Percentiles rank a stretch among this genome's conserved stretches.
Evolutionary conservation across 2,888 invertebrate species (phyloP).

Genomic region (Pilophorus perplexus): DNA sequence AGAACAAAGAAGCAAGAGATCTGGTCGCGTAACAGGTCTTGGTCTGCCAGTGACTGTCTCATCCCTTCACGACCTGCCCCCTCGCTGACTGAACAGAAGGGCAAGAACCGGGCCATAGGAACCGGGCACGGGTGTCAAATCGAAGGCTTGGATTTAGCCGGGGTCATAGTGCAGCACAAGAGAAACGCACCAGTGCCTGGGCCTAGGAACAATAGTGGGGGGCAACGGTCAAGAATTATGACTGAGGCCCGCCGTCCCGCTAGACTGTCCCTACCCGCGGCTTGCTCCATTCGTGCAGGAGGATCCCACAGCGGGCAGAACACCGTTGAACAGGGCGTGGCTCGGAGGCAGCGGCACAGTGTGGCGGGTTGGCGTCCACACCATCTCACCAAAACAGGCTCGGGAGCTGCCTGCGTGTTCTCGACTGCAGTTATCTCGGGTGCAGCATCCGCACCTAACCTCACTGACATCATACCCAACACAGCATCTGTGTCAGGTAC

Average conservation of each 20-base stretch:
- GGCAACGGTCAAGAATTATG: neutral
- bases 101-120: conserved; percentile 47
- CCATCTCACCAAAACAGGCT: conserved; percentile 53
- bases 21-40: conserved; percentile 32
- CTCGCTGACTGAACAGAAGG: conserved; percentile 23
- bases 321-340: conserved; percentile 9
- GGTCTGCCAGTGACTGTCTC: conserved; percentile 32
- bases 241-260: conserved; percentile 20
- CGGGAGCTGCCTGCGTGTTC: conserved; percentile 81
- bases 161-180: conserved; percentile 34
- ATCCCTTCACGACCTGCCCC: conserved; percentile 5
- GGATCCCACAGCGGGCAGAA: conserved; percentile 13
- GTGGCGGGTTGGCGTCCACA: conserved; percentile 66
- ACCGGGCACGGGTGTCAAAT: conserved; percentile 31
- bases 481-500: conserved; percentile 69
- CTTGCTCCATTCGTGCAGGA: conserved; percentile 30
- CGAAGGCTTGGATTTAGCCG: conserved; percentile 41
- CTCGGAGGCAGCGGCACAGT: conserved; percentile 59
- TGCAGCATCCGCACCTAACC: conserved; percentile 86
- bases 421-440: conserved; percentile 95
- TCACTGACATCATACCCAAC: conserved; percentile 80
- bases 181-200: neutral
- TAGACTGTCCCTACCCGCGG: conserved; percentile 35
- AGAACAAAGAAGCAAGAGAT: conserved; percentile 30
- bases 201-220: neutral